phyloP scores from a whole-genome alignment of 1,140 invertebrate species.

The Drosophila kurseongensis region DNA sequence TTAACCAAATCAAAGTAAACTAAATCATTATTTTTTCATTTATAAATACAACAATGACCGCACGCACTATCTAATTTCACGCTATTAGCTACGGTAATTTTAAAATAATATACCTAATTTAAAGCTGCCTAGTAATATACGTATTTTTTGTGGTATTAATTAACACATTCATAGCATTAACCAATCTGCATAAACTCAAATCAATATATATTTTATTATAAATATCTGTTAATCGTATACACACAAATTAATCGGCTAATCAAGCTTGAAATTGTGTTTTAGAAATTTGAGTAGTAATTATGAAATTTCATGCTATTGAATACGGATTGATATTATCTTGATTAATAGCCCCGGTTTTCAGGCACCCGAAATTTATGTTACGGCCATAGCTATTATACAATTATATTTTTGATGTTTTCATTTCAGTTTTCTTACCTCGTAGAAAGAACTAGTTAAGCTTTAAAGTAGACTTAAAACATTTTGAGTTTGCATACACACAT shows the following conservation, averaged over 20 bases:
- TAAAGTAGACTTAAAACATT: not conserved
- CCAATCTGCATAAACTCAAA: not conserved
- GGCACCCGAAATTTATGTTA: too few relatives aligned
- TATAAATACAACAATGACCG: not conserved
- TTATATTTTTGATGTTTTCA: too few relatives aligned
- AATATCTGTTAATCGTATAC: not conserved
- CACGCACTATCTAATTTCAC: slow-evolving; percentile 33
- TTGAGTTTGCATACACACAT: not conserved
- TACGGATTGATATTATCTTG: not conserved
- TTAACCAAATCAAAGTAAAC: too few relatives aligned
- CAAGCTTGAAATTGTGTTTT: not conserved
- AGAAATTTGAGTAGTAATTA: not conserved
- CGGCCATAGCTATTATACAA: too few relatives aligned
- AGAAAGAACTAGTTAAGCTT: not conserved
- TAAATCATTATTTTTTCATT: too few relatives aligned
- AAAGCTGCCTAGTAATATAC: not conserved
- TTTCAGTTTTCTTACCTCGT: too few relatives aligned
- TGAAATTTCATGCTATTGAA: not conserved
- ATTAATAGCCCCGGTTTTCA: not conserved
- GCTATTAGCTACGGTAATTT: slow-evolving; percentile 27
- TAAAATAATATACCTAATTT: slow-evolving; percentile 5
- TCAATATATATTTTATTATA: not conserved
- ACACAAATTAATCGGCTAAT: not conserved
- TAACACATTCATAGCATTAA: slow-evolving; percentile 2
- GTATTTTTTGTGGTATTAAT: slow-evolving; percentile 1